These are phyloP conservation scores for Syngnathus typhle DNA, from an alignment of 2,113 vertebrate species.

Conservation along the genomic window DNA sequence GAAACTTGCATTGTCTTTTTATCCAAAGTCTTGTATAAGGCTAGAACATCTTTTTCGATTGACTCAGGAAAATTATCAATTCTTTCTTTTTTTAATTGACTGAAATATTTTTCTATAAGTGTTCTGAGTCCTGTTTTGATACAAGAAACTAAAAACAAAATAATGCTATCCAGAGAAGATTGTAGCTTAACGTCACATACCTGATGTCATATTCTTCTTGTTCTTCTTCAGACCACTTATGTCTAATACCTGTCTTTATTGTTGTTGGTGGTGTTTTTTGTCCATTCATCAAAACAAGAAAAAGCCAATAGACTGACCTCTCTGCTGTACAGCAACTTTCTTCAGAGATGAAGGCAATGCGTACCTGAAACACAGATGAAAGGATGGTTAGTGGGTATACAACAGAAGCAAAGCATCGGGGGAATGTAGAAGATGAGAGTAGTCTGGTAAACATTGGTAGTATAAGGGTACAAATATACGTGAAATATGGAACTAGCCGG, in stretches of 20 bases:
- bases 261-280: neutral
- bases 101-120: neutral
- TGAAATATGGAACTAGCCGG: constrained; percentile 22
- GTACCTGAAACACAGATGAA: constrained; percentile 47
- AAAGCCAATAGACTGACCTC: constrained; percentile 4
- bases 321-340: constrained; percentile 17
- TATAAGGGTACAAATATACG: constrained; percentile 7
- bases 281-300: neutral
- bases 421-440: constrained; percentile 43
- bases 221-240: neutral
- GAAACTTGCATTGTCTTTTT: neutral
- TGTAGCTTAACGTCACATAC: neutral
- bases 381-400: constrained; percentile 39
- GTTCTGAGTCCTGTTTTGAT: neutral
- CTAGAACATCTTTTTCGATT: neutral
- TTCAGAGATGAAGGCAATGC: constrained; percentile 30
- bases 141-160: neutral
- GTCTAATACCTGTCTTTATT: neutral
- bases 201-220: neutral
- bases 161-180: neutral
- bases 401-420: constrained; percentile 18
- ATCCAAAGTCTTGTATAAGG: neutral
- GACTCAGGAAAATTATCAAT: neutral
- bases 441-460: constrained; percentile 32
- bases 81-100: neutral